phyloP scores from a whole-genome alignment of 2,113 vertebrate species.

The Tauraco erythrolophus region DNA sequence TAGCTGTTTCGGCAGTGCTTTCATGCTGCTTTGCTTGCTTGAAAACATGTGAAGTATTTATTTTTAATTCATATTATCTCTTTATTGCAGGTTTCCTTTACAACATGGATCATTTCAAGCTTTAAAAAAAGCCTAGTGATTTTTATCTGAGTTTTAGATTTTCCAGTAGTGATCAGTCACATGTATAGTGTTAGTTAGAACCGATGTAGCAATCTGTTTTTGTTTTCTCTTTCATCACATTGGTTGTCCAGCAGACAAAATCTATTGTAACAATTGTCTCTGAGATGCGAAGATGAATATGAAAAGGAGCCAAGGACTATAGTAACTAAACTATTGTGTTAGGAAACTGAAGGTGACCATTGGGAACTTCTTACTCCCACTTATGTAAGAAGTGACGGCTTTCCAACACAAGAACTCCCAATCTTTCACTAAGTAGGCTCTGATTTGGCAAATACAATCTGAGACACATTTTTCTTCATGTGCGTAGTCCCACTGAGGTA shows the following conservation, averaged over 20 bases:
- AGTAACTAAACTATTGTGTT: not conserved
- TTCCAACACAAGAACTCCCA: not conserved
- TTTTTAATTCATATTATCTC: constrained; percentile 82
- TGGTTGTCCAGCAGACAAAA: constrained; percentile 50
- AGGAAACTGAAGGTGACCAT: not conserved
- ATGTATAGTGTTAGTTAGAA: constrained; percentile 53
- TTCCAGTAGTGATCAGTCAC: constrained; percentile 70
- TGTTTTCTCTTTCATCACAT: constrained; percentile 65
- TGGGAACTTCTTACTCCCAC: not conserved
- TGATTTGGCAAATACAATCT: not conserved
- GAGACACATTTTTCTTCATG: not conserved
- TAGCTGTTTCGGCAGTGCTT: constrained; percentile 54
- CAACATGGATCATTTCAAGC: constrained; percentile 73
- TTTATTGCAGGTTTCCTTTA: constrained; percentile 82
- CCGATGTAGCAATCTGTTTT: constrained; percentile 50
- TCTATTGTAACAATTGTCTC: constrained; percentile 29
- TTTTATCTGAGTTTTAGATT: constrained; percentile 78
- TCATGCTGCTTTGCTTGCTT: constrained; percentile 56
- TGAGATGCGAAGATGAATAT: constrained; percentile 47
- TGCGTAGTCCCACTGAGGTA: not conserved
- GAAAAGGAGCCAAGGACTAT: not conserved
- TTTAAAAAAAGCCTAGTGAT: constrained; percentile 71
- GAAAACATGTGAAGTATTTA: constrained; percentile 80
- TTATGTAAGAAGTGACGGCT: not conserved
- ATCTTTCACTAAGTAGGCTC: not conserved